These are phyloP conservation scores for Okamejei kenojei DNA, from an alignment of 2,797 vertebrate species.

Conservation along the genomic window DNA sequence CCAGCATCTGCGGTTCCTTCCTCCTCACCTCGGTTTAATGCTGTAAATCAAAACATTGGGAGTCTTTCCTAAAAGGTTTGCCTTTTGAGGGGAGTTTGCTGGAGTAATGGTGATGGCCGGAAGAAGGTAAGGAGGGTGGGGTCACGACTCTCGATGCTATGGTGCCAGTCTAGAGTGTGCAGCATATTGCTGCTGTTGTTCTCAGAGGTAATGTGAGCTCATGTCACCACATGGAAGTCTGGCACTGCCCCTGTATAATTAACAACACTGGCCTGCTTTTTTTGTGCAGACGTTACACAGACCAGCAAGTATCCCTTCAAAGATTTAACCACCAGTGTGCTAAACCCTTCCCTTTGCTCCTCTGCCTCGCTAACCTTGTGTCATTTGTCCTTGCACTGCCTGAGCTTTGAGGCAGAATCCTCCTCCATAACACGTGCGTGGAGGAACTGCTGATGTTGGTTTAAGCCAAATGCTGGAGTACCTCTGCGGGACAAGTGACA, in stretches of 20 bases:
- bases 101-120: not conserved
- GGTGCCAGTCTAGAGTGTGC: conserved; percentile 45
- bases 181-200: conserved; percentile 46
- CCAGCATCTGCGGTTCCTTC: too few species aligned
- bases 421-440: too few species aligned
- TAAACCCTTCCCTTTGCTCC: not conserved
- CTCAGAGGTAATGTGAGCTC: conserved; percentile 39
- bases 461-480: too few species aligned
- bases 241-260: conserved; percentile 43
- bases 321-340: conserved; percentile 1
- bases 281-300: conserved; percentile 32
- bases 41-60: too few species aligned
- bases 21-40: too few species aligned
- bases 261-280: conserved; percentile 41
- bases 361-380: not conserved
- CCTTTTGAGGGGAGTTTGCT: not conserved
- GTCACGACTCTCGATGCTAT: not conserved
- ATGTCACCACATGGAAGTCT: conserved; percentile 34
- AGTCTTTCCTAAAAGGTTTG: not conserved
- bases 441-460: too few species aligned
- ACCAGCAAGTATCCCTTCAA: conserved; percentile 33
- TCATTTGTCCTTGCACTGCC: not conserved
- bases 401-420: not conserved
- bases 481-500: too few species aligned
- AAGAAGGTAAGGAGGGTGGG: too few species aligned